Percentiles rank a stretch among this genome's conserved stretches.
Evolutionary conservation across 2,888 invertebrate genomes (phyloP).

Genomic region (Apodemia hepburni): DNA sequence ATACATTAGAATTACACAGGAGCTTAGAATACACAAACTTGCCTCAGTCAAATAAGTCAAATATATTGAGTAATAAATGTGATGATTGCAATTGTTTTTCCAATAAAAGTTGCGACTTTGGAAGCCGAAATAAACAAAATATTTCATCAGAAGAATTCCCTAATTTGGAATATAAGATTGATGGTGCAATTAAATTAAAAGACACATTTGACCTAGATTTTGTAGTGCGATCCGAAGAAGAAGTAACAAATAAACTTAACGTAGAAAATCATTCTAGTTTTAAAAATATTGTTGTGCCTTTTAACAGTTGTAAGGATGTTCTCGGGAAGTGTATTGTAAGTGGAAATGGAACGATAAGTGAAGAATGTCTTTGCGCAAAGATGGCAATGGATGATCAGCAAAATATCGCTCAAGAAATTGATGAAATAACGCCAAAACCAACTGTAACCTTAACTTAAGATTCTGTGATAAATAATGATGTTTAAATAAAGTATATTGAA

Average conservation of each 20-base stretch:
- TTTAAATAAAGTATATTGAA: neutral
- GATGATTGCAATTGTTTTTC: constrained; percentile 46
- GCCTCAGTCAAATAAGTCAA: neutral
- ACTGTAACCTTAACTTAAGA: neutral
- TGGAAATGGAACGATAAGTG: constrained; percentile 56
- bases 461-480: constrained; percentile 2
- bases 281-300: constrained; percentile 40
- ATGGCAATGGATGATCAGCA: constrained; percentile 59
- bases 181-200: constrained; percentile 59
- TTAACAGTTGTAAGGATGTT: constrained; percentile 60
- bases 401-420: constrained; percentile 59
- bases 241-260: constrained; percentile 18
- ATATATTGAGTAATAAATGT: constrained; percentile 32
- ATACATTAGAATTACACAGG: neutral
- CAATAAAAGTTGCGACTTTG: constrained; percentile 14
- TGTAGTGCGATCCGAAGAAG: constrained; percentile 17
- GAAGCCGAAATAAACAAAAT: constrained; percentile 22
- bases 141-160: constrained; percentile 33
- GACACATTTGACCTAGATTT: constrained; percentile 52
- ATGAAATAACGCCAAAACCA: constrained; percentile 62
- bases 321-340: constrained; percentile 67
- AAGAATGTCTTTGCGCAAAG: constrained; percentile 64
- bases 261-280: constrained; percentile 24
- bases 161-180: constrained; percentile 46
- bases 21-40: neutral